Percentiles rank a stretch among this genome's conserved stretches.
phyloP scores from a whole-genome alignment of 2,888 invertebrate genomes.

The Tipula helvola region DNA sequence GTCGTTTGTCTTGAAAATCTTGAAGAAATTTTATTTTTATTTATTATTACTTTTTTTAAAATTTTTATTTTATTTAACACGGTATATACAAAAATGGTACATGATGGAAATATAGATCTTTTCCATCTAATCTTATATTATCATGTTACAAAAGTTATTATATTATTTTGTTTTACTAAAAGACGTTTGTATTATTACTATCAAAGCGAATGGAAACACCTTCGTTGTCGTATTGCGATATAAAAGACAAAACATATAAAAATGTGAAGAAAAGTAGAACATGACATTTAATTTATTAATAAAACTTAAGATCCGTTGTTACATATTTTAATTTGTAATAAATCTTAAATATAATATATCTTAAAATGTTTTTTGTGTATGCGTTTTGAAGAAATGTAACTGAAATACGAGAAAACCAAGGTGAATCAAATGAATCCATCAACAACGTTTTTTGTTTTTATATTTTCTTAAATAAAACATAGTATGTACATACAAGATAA shows the following conservation, averaged over 20 bases:
- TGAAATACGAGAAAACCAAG: neutral
- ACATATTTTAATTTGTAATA: neutral
- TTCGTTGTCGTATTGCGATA: neutral
- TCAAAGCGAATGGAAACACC: neutral
- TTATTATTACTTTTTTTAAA: neutral
- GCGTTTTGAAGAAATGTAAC: neutral
- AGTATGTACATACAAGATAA: neutral
- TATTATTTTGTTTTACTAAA: neutral
- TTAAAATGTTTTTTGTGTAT: neutral
- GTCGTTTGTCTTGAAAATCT: neutral
- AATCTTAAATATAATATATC: neutral
- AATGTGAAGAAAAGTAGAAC: neutral
- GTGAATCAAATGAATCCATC: neutral
- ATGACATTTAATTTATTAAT: neutral
- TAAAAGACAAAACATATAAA: neutral
- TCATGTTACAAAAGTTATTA: neutral
- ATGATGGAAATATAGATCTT: neutral
- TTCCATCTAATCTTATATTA: neutral
- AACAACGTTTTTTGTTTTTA: neutral
- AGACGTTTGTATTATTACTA: neutral
- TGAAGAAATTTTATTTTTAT: neutral
- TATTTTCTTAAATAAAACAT: neutral
- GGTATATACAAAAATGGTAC: neutral
- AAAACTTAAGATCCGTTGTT: neutral
- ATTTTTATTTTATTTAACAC: neutral